Percentiles rank a stretch among this genome's conserved stretches.
Evolutionary conservation across 2,797 vertebrate genomes (phyloP).

Genomic region (Percopsis omiscomaycus): DNA sequence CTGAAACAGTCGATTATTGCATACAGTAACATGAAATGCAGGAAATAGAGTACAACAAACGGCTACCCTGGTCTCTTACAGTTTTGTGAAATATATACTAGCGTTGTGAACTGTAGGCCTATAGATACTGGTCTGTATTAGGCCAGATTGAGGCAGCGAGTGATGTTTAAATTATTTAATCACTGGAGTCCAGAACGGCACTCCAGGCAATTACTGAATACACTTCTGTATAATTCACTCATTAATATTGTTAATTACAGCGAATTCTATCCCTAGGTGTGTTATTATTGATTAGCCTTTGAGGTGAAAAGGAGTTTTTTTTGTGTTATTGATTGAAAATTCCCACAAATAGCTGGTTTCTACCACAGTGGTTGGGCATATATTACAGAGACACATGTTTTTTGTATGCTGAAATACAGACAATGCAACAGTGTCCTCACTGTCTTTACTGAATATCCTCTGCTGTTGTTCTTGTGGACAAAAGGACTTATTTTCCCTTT

Average conservation of each 20-base stretch:
- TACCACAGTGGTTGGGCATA: not conserved
- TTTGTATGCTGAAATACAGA: too few relatives aligned
- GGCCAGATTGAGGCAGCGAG: conserved; percentile 30
- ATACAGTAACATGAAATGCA: not conserved
- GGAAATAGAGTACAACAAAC: too few relatives aligned
- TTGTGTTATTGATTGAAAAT: conserved; percentile 43
- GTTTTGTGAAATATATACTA: too few relatives aligned
- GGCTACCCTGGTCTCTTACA: too few relatives aligned
- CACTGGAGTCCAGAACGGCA: conserved; percentile 48
- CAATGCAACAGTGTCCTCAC: too few relatives aligned
- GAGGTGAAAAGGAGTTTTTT: conserved; percentile 42
- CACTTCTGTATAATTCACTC: conserved; percentile 51
- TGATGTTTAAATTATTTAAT: conserved; percentile 66
- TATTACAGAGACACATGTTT: too few relatives aligned
- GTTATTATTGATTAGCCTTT: conserved; percentile 54
- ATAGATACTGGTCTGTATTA: conserved; percentile 30
- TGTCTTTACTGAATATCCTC: too few relatives aligned
- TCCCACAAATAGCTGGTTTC: conserved; percentile 22
- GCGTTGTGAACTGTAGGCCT: not conserved
- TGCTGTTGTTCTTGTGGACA: too few relatives aligned
- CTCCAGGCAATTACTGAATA: conserved; percentile 61
- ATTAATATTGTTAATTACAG: conserved; percentile 66
- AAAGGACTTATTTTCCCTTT: too few relatives aligned
- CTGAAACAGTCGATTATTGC: not conserved
- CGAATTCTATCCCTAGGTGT: conserved; percentile 51